Evolutionary conservation across 2,888 invertebrate species (phyloP).

Genomic region (Ommatoiulus sabulosus): DNA sequence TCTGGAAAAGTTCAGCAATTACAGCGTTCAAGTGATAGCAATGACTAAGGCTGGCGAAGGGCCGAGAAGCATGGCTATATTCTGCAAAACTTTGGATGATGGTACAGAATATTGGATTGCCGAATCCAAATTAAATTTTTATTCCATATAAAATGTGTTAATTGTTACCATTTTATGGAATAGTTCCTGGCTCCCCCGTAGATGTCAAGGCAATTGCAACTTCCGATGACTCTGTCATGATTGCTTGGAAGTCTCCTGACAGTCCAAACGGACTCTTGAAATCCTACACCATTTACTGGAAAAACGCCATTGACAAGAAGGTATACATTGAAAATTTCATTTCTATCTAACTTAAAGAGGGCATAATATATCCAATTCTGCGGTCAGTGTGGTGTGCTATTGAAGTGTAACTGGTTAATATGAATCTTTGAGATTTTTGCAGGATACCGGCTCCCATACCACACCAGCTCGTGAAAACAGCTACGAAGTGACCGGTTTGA

Average conservation of each 20-base stretch:
- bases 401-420: constrained; percentile 47
- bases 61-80: constrained; percentile 86
- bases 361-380: too few relatives aligned
- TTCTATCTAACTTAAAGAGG: too few relatives aligned
- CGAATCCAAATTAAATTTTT: too few relatives aligned
- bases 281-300: constrained; percentile 90
- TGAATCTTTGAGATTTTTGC: constrained; percentile 54
- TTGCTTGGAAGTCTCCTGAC: constrained; percentile 93
- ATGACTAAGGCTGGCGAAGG: constrained; percentile 97
- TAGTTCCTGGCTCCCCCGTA: constrained; percentile 92
- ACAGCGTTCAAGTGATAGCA: constrained; percentile 95
- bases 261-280: constrained; percentile 93
- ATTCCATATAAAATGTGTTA: too few relatives aligned
- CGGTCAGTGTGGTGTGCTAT: too few relatives aligned
- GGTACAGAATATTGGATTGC: too few relatives aligned
- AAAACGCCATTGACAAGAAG: constrained; percentile 65
- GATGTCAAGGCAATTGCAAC: constrained; percentile 93
- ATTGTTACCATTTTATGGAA: too few relatives aligned
- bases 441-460: constrained; percentile 1
- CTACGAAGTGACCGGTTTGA: constrained; percentile 63
- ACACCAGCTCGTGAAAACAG: constrained; percentile 47
- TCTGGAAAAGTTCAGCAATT: constrained; percentile 94
- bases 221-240: constrained; percentile 89
- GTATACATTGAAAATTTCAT: too few relatives aligned
- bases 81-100: constrained; percentile 95